Base-by-base conservation (phyloP, 2,888 invertebrate species). In the Koerneria pararmatus region DNA sequence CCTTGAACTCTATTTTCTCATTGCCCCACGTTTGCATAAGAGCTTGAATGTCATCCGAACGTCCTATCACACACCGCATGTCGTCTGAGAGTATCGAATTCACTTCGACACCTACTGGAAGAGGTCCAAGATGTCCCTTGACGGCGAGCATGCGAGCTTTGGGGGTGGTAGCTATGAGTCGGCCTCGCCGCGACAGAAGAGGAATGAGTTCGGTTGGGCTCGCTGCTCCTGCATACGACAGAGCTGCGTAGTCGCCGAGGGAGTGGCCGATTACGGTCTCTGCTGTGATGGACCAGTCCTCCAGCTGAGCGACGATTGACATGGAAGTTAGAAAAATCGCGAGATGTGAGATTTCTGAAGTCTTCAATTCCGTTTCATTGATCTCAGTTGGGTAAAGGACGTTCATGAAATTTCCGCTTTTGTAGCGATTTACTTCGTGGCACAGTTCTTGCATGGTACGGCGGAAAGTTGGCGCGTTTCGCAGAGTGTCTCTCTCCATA, bases 181-280 rank as follows among this genome's bases (percentile, higher is more conserved):
- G 31, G 1, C 74, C 72, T 46, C 80, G 68, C 31, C 66, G 35
- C 8, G 59, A 62, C 0, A 80, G 54, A 4, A 80, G 56, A 15
- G 67, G 8, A 1, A 76, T 62, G 22, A 69, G 57, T 1, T 69
- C 66, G n/a, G 65, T 58, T 5, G 54, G 34, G 0, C 65, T 41
- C 0, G 77, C 19, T 0, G 66, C 71, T 5, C 67, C 71, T 3
- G 72, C 63, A 46, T 69, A 58, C 0, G 64, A 59, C 27, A 76
- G 61, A 1, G 80, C 80, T 6, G 74, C 51, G 58, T 78, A 80
- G 63, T 80, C 80, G n/a, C 80, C 80, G 24, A 80, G 54, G 56
- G 77, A 77, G 54, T 80, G 80, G 5, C 80, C 80, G 24, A 78
- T 57, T 1, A 78, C 48, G 11, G 65, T 24, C 2, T 69, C 62